A percentile compares a stretch with the other conserved stretches of the same genome.
Conservation (phyloP, 2,888 invertebrate genomes). For the Eupithecia dodoneata region DNA sequence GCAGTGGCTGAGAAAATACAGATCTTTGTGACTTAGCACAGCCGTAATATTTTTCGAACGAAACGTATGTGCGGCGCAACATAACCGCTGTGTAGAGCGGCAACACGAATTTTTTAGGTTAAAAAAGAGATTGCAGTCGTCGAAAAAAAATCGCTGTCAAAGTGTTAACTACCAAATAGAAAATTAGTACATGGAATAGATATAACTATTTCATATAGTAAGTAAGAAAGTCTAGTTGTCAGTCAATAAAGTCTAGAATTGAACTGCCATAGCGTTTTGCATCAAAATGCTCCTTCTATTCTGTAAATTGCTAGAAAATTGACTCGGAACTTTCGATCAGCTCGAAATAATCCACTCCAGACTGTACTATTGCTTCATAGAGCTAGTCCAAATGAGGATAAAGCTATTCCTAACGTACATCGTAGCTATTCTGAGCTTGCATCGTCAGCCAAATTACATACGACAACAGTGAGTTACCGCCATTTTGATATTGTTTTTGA, state of each 20-base stretch:
- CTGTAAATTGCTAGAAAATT: conserved; percentile 1
- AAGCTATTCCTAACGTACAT: neutral
- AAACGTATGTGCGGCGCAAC: too few relatives aligned
- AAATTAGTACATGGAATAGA: too few relatives aligned
- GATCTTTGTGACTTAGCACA: too few relatives aligned
- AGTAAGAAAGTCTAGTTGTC: neutral
- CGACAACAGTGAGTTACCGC: neutral
- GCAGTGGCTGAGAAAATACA: too few relatives aligned
- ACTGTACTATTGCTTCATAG: conserved; percentile 3
- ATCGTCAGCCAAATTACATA: neutral
- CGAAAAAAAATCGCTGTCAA: too few relatives aligned
- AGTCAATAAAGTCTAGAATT: neutral
- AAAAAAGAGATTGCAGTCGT: too few relatives aligned
- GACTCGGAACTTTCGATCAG: conserved; percentile 10
- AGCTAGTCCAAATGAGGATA: neutral
- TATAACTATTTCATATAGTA: neutral
- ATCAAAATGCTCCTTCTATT: neutral
- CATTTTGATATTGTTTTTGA: neutral
- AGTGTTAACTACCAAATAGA: too few relatives aligned
- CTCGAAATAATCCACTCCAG: neutral
- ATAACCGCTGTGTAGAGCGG: too few relatives aligned
- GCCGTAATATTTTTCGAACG: too few relatives aligned
- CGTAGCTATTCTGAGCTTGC: neutral
- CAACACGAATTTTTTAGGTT: too few relatives aligned
- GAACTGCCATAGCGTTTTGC: neutral